phyloP scores from a whole-genome alignment of 2,797 vertebrate species.

The Octomys mimax region DNA sequence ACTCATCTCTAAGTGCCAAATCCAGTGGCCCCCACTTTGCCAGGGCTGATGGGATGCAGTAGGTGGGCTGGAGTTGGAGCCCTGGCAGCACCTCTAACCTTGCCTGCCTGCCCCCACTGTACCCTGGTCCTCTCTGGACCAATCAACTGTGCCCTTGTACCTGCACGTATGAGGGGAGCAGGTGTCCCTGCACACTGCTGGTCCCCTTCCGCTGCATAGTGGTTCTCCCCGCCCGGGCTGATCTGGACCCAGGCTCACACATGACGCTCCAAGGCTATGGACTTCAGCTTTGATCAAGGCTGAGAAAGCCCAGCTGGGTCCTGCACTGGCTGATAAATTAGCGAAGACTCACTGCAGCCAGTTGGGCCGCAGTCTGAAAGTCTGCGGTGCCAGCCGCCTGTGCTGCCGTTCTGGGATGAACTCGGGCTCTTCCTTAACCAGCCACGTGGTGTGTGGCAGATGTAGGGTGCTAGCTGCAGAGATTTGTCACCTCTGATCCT shows the following conservation, averaged over 20 bases:
- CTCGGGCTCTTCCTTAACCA: neutral
- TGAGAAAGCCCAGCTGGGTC: constrained; percentile 73
- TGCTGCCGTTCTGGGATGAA: neutral
- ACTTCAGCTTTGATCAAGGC: constrained; percentile 64
- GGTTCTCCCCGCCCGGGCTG: constrained; percentile 36
- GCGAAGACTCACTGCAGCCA: constrained; percentile 56
- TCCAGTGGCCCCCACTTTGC: neutral
- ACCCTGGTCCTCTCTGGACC: neutral
- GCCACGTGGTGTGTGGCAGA: rapidly evolving
- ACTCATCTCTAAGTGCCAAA: neutral
- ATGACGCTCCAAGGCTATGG: neutral
- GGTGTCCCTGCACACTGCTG: neutral
- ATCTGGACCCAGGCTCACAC: constrained; percentile 57
- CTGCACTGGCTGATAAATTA: constrained; percentile 58
- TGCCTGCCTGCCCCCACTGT: neutral
- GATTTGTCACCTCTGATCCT: neutral
- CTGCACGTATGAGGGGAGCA: constrained; percentile 62
- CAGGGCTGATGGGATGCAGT: neutral
- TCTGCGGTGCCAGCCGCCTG: neutral
- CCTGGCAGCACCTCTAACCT: neutral
- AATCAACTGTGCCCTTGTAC: neutral
- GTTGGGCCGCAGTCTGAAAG: constrained; percentile 51
- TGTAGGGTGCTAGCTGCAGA: neutral
- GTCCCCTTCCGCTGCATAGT: constrained; percentile 10
- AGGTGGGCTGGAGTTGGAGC: neutral